Conservation (phyloP, 2,888 invertebrate species). For the Cheilosia vernalis region DNA sequence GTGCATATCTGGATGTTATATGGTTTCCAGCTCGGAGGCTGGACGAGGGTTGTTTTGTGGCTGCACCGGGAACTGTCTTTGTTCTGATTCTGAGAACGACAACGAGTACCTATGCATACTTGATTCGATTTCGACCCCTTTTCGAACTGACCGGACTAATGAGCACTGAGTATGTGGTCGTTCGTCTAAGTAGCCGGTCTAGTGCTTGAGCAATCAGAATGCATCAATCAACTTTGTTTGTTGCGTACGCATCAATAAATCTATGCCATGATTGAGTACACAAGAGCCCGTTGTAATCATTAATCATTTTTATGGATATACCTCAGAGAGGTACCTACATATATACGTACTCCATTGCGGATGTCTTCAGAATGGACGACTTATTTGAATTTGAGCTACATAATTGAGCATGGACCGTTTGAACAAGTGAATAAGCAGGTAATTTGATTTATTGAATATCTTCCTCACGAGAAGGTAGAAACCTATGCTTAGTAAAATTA, state of each 20-base stretch:
- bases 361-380: too few relatives aligned
- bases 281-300: slow-evolving; percentile 30
- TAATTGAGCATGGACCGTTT: too few relatives aligned
- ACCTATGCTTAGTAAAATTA: too few relatives aligned
- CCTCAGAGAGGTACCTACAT: background rate
- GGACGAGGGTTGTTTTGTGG: slow-evolving; percentile 12
- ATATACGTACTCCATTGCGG: too few relatives aligned
- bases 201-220: slow-evolving; percentile 56
- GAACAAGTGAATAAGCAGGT: too few relatives aligned
- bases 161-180: slow-evolving; percentile 46
- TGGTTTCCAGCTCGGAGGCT: background rate
- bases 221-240: slow-evolving; percentile 69
- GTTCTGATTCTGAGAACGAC: slow-evolving; percentile 10
- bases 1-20: background rate
- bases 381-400: too few relatives aligned
- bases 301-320: slow-evolving; percentile 56
- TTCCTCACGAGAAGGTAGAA: too few relatives aligned
- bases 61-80: slow-evolving; percentile 41
- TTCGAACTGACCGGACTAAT: slow-evolving; percentile 55
- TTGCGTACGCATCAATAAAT: slow-evolving; percentile 63
- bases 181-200: slow-evolving; percentile 42
- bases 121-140: slow-evolving; percentile 9
- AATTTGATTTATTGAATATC: too few relatives aligned
- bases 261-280: slow-evolving; percentile 33
- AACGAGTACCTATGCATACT: slow-evolving; percentile 1